Base-by-base conservation (phyloP, 2,113 vertebrate genomes). In the Alces alces region DNA sequence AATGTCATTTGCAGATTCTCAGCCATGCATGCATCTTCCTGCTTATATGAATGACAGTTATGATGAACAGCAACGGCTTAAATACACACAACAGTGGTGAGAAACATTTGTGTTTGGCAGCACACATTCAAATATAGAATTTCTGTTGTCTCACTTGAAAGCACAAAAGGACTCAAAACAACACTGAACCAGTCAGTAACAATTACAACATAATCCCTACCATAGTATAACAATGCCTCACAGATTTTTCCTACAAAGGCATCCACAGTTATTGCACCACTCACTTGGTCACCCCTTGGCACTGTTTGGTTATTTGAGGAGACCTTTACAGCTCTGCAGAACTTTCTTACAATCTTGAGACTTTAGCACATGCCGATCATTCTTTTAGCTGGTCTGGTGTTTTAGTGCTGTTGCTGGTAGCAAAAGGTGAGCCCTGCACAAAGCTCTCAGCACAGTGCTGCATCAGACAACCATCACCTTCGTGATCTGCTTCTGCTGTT, bases 131-230 rank as follows among this genome's bases (percentile, higher is more conserved):
- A 78, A 89, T 58, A 43, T 36, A 58, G n/a, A 61, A 57, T 89
- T 93, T 95, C 15, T 76, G 10, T 82, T 61, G 9, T 57, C 30
- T n/a, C 16, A 64, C 7, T 76, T 39, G 5, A 97, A 91, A 55
- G 36, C 55, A 89, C 60, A 70, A 17, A 96, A 85, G 23, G 52
- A 36, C 60, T 73, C 54, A 73, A 86, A 89, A 94, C 76, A 94
- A 73, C 55, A 58, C 28, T 47, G 95, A 94, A 64, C 5, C 86
- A 84, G n/a, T 73, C 78, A 50, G 50, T 28, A 54, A 61, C 85
- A 96, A 89, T 89, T 58, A 70, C 39, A 89, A 61, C 36, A 61
- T 28, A 58, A 93, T 93, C 64, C 95, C 52, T 80, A 45, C 86
- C 14, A 15, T 5, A 7, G 30, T 50, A n/a, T 66, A 89, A 52